A percentile compares a stretch with the other conserved stretches of the same genome.
phyloP scores from a whole-genome alignment of 2,797 vertebrate genomes.

The Antrozous pallidus region DNA sequence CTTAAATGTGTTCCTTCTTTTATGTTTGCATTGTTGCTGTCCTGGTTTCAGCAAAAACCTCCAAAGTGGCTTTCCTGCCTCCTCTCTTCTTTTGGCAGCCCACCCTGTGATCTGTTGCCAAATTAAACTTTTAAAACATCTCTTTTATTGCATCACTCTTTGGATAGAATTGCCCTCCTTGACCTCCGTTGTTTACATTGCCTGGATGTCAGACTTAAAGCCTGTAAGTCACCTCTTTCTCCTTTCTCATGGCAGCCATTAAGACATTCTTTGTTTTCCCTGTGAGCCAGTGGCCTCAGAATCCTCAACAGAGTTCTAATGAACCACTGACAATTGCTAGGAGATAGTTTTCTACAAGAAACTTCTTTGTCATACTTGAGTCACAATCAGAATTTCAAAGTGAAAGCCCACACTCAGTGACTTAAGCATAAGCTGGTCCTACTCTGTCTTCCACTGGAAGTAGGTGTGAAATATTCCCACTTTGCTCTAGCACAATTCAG shows the following conservation, averaged over 20 bases:
- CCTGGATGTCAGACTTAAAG: neutral
- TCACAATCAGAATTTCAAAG: neutral
- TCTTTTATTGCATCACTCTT: slow-evolving; percentile 6
- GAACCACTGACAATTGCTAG: neutral
- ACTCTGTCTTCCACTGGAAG: neutral
- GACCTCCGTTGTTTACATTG: neutral
- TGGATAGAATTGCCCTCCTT: neutral
- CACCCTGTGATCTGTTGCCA: slow-evolving; percentile 27
- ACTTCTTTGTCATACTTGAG: neutral
- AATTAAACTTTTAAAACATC: slow-evolving; percentile 28
- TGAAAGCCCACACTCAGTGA: neutral
- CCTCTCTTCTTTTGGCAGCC: neutral
- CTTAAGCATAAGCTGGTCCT: neutral
- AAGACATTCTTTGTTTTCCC: neutral
- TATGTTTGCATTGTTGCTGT: neutral
- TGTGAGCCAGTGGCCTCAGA: neutral
- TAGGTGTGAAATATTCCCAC: neutral
- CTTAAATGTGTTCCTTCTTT: slow-evolving; percentile 8
- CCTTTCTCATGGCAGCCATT: neutral
- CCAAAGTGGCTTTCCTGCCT: neutral
- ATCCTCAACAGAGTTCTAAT: neutral
- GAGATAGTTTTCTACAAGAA: neutral
- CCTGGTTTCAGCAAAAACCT: neutral
- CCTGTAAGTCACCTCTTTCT: neutral
- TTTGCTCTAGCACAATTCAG: neutral